These are phyloP conservation scores for Plusia festucae DNA, from an alignment of 2,888 invertebrate genomes.

Conservation along the genomic window DNA sequence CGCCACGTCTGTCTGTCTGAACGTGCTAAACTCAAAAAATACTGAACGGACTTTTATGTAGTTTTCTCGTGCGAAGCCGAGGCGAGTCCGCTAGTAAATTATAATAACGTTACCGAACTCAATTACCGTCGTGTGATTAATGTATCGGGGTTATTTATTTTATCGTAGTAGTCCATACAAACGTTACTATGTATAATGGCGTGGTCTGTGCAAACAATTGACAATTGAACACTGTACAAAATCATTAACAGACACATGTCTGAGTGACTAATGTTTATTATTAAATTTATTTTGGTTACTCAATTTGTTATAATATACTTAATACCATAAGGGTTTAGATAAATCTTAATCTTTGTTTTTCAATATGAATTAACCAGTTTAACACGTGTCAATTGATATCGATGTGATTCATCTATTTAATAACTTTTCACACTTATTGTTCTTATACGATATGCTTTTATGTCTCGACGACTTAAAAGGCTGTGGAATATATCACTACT, in stretches of 20 bases:
- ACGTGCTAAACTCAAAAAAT: too few relatives aligned
- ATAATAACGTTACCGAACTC: too few relatives aligned
- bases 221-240: constrained; percentile 31
- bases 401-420: neutral
- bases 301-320: too few relatives aligned
- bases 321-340: constrained; percentile 6
- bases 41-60: too few relatives aligned
- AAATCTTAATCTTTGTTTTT: neutral
- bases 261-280: constrained; percentile 19
- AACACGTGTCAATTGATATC: neutral
- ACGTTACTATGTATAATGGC: constrained; percentile 27
- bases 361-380: neutral
- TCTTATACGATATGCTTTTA: neutral
- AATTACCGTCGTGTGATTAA: constrained; percentile 10
- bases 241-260: constrained; percentile 16
- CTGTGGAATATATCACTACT: too few relatives aligned
- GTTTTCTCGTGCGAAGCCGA: too few relatives aligned
- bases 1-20: too few relatives aligned
- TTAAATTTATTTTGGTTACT: constrained; percentile 11
- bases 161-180: constrained; percentile 36
- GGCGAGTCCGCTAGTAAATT: too few relatives aligned
- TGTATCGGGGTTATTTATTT: constrained; percentile 22
- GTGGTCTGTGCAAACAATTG: constrained; percentile 35
- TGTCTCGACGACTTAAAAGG: neutral
- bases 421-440: neutral